These are phyloP conservation scores for Andrena hattorfiana DNA, from an alignment of 2,888 invertebrate genomes.

Conservation along the genomic window DNA sequence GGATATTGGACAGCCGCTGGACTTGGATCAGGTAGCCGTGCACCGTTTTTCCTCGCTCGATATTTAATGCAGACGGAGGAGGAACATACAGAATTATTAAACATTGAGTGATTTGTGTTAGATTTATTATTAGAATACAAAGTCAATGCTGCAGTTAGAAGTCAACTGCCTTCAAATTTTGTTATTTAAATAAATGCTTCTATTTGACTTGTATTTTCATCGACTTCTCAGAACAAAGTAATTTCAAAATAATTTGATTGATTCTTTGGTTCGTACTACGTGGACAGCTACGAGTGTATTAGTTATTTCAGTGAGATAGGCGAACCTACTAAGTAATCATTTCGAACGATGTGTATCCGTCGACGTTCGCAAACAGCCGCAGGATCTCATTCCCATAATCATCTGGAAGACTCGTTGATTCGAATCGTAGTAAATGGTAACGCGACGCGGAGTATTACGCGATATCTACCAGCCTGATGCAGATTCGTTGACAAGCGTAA, in stretches of 20 bases:
- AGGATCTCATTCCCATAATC: slow-evolving; percentile 26
- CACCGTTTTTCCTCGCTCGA: neutral
- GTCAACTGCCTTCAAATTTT: no score
- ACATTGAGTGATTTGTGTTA: no score
- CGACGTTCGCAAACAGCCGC: slow-evolving; percentile 1
- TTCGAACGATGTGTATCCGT: neutral
- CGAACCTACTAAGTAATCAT: neutral
- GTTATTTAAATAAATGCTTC: no score
- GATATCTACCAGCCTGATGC: slow-evolving; percentile 32
- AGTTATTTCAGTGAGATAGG: no score
- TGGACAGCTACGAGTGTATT: no score
- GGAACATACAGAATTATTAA: no score
- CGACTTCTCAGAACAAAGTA: no score
- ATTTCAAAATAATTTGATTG: no score
- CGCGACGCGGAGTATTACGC: slow-evolving; percentile 8
- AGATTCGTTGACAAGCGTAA: slow-evolving; percentile 55
- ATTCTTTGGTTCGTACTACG: no score
- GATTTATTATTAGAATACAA: no score
- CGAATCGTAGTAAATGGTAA: slow-evolving; percentile 25
- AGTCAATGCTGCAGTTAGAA: no score
- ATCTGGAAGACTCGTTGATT: slow-evolving; percentile 5
- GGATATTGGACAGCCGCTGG: slow-evolving; percentile 53
- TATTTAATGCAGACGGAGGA: neutral
- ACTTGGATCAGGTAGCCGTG: slow-evolving; percentile 61
- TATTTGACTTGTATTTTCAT: no score